Conservation (phyloP, 2,113 vertebrate species). For the Gymnorhina tibicen region DNA sequence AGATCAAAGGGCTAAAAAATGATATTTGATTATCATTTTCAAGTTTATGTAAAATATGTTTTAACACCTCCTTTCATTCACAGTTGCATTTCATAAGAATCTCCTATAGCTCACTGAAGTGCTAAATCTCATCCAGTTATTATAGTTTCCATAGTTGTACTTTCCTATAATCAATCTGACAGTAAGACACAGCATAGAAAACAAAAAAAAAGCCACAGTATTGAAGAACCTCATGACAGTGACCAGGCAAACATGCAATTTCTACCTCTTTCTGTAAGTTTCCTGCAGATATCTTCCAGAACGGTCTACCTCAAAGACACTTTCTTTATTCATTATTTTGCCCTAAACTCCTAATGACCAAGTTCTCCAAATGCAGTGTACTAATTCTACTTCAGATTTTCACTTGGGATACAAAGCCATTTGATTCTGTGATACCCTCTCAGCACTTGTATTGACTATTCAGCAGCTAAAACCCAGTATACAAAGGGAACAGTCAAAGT, state of each 20-base stretch:
- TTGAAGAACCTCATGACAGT: neutral
- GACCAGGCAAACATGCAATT: neutral
- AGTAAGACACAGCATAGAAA: neutral
- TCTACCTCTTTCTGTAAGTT: neutral
- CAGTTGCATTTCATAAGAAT: neutral
- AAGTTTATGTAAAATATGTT: neutral
- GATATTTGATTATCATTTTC: neutral
- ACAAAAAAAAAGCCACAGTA: neutral
- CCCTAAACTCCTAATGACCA: neutral
- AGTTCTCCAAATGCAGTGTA: neutral
- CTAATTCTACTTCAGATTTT: neutral
- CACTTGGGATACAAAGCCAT: neutral
- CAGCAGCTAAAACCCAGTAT: neutral
- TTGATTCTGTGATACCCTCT: neutral
- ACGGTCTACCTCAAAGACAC: neutral
- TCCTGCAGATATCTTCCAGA: neutral
- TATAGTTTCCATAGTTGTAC: neutral
- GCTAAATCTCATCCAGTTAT: neutral
- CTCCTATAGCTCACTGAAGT: neutral
- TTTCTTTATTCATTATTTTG: neutral
- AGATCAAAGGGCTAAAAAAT: neutral
- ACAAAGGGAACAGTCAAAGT: constrained; percentile 31
- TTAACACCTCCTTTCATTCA: neutral
- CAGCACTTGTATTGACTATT: neutral
- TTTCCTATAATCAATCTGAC: neutral